Evolutionary conservation across 2,888 invertebrate genomes (phyloP).

Genomic region (Seira ritae): DNA sequence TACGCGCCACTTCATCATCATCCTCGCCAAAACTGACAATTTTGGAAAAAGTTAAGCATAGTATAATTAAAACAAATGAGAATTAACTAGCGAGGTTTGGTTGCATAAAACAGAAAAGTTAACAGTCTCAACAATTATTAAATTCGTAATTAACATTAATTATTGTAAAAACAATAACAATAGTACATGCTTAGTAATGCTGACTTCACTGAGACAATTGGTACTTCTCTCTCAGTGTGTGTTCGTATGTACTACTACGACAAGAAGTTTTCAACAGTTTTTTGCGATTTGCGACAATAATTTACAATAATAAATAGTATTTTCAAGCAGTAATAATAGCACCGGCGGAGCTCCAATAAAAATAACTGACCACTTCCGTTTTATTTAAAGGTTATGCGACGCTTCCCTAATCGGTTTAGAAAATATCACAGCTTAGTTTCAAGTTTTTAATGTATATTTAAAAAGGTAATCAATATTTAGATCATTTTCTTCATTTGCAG

Average conservation of each 20-base stretch:
- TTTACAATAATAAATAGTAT: slow-evolving; percentile 46
- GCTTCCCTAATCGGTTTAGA: slow-evolving; percentile 48
- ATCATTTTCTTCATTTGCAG: neutral
- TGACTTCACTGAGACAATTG: slow-evolving; percentile 51
- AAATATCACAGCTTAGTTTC: slow-evolving; percentile 64
- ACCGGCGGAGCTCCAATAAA: slow-evolving; percentile 67
- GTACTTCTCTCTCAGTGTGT: neutral
- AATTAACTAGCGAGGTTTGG: slow-evolving; percentile 25
- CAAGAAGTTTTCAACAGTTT: slow-evolving; percentile 54
- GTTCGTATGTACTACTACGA: slow-evolving; percentile 56
- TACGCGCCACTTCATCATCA: slow-evolving; percentile 34
- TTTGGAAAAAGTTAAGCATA: neutral
- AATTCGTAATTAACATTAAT: slow-evolving; percentile 21
- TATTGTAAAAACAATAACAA: slow-evolving; percentile 8
- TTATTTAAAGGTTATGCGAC: slow-evolving; percentile 10
- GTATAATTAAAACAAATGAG: slow-evolving; percentile 10
- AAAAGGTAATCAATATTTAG: slow-evolving; percentile 47
- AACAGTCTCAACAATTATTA: slow-evolving; percentile 59
- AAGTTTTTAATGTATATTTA: slow-evolving; percentile 36
- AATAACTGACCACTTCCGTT: slow-evolving; percentile 59
- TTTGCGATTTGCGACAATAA: slow-evolving; percentile 43
- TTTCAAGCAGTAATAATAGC: slow-evolving; percentile 52
- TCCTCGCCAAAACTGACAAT: neutral
- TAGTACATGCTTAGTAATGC: neutral
- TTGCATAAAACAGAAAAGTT: slow-evolving; percentile 46